Conservation (phyloP, 2,888 invertebrate species). For the Matsumyia berberina region DNA sequence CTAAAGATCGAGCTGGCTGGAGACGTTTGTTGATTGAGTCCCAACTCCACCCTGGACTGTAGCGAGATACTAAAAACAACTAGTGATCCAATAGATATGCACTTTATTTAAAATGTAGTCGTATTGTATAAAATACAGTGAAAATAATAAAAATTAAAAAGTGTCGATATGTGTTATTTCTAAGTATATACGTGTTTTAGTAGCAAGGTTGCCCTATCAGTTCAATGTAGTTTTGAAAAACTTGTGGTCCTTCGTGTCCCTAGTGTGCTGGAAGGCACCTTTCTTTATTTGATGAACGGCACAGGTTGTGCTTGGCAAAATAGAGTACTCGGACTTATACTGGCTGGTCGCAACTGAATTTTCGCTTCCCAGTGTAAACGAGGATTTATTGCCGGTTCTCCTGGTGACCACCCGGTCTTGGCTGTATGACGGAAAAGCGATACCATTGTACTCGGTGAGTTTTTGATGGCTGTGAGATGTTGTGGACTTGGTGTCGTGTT, state of each 20-base stretch:
- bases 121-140: conserved; percentile 29
- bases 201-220: conserved; percentile 32
- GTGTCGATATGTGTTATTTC: conserved; percentile 78
- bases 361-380: conserved; percentile 90
- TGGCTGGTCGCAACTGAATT: conserved; percentile 86
- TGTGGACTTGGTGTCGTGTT: conserved; percentile 83
- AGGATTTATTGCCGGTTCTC: conserved; percentile 89
- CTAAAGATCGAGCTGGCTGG: too few relatives aligned
- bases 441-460: conserved; percentile 77
- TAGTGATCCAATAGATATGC: not conserved
- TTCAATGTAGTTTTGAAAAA: conserved; percentile 87
- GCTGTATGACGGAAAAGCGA: conserved; percentile 80
- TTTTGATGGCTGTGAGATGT: conserved; percentile 66
- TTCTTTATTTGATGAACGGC: conserved; percentile 91
- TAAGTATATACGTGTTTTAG: conserved; percentile 77
- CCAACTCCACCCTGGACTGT: too few relatives aligned
- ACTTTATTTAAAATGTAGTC: conserved; percentile 31
- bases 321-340: conserved; percentile 91
- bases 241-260: conserved; percentile 93
- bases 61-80: too few relatives aligned
- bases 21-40: too few relatives aligned
- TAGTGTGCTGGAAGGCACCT: conserved; percentile 92
- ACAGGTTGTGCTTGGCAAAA: conserved; percentile 90
- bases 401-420: conserved; percentile 79
- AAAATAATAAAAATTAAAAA: conserved; percentile 55